Base-by-base conservation (phyloP, 2,888 invertebrate species). In the Bombylius major region DNA sequence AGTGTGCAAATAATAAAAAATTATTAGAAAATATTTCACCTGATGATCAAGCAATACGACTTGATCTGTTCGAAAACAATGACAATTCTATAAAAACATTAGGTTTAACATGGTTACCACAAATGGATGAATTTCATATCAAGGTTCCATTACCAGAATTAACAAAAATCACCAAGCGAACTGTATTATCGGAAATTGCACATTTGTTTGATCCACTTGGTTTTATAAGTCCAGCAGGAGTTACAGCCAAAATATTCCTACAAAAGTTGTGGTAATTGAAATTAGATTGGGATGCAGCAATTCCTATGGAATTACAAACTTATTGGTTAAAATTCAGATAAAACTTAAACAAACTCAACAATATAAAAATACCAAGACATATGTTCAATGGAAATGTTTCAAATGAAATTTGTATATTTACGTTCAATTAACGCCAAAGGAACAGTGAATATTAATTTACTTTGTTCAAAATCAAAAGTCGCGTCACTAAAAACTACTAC, bases 151-250 rank as follows among this genome's bases (percentile, higher is more conserved):
- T n/a, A 48, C 14, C 8, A 2, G 31, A 48, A 33, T 34, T 45
- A 31, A 55, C 51, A 36, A 14, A 45, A 48, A 33, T 60, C 23
- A 56, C 57, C 23, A 57, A 59, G 33, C 44, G 57, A 12, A 50
- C 33, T n/a, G 44, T 57, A 7, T 47, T 52, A 23, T 55, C 51
- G 13, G 51, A 55, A 23, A 50, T 57, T 47, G 54, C 58, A 31
- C 57, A 54, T 46, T 39, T 57, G n/a, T 60, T 57, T 45, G 59
- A 59, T 56, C 56, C 59, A 48, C 36, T 62, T 12, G 55, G 56
- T 11, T 13, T 59, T n/a, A 36, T 59, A 31, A 51, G 36, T 44
- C 58, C 58, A 50, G 51, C 59, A 33, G 47, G 58, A 11, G 54
- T 59, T 3, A 57, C 44, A 32, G 59, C 55, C 14, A 59, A 62